Evolutionary conservation across 2,113 vertebrate genomes (phyloP), one percentile per base, ranked within the genome.

Genomic region (Trematomus loennbergii): DNA sequence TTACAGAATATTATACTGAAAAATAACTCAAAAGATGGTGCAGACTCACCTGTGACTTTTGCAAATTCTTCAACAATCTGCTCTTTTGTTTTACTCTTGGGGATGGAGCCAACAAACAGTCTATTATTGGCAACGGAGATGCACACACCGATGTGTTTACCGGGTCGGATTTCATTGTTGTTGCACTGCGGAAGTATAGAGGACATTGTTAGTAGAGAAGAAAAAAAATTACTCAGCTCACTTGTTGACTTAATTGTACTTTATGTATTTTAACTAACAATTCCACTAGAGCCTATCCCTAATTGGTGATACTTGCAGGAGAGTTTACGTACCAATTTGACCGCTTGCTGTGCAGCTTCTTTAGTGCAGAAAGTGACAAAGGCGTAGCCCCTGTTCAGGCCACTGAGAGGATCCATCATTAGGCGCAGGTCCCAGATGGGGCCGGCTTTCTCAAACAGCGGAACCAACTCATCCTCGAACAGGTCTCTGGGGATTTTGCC

Each of bases 291-390:
- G 6, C 12, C 8, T 18, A 10, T 20, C 1, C 18, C 22, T 63
- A 53, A 74, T 10, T 49, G 22, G 15, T 64, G 10, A 40, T 11
- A 71, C 36, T 25, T 68, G 29, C 13, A 78, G 65, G 16, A 61
- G 8, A 67, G 9, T 20, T 40, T 3, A 94, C 96, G 82, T 95
- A 99, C 98, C 96, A 98, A 89, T 94, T 98, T 99, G 89, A 99
- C 98, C 94, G 98, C 98, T 93, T 99, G 97, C 93, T 99, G 98
- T 88, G 98, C 98, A 90, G 98, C 97, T 87, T 99, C 98, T 96
- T 99, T 99, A 96, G 96, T 98, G 97, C 98, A 99, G 95, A 99
- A 99, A 88, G 98, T 99, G 94, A 99, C 97, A 95, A 99, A 99
- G 92, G 98, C 98, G 87, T 99, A 99, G 93, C 98, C 98, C 95